Base-by-base conservation (phyloP, 2,113 vertebrate species). In the Scatophagus argus region DNA sequence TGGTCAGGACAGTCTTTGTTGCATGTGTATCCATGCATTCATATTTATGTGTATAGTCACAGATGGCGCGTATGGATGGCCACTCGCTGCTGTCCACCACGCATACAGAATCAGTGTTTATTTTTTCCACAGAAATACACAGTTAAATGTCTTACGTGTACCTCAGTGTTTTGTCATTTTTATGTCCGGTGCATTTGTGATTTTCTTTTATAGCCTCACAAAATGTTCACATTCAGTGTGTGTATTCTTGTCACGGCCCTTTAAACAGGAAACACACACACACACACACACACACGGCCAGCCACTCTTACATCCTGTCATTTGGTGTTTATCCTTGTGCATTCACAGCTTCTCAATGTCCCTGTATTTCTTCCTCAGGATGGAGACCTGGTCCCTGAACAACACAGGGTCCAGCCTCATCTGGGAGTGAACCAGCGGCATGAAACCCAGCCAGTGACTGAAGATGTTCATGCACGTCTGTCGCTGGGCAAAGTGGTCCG, bases 331-430 rank as follows among this genome's bases (percentile, higher is more conserved):
- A 5, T 81, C 77, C 54, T 31, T 7, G 25, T 58, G 46, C 58
- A 4, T 43, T 93, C 92, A 95, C 36, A 95, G 91, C 74, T 91
- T 90, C 82, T 95, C 94, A 11, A 96, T 96, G 89, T 96, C 94
- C 19, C 94, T 88, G 92, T 95, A 95, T 72, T 95, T 95, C 86
- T 96, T 96, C 78, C 95, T 91, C 77, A 96, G 88, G 77, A 95
- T 95, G 83, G 95, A 96, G n/a, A 96, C 95, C 83, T 95, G 94
- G 88, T 96, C 95, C 84, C 94, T 92, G 89, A 96, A 96, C 70
- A 96, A 77, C 65, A 95, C 88, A 0, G 95, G 94, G 87, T 96
- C 95, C 90, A 96, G 82, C 41, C 95, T 91, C 93, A 96, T 92
- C 89, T 95, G 95, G 51, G 95, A 96, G 88, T 94, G 94, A 27